Conservation (phyloP, 2,797 vertebrate species). For the Pitangus sulphuratus region DNA sequence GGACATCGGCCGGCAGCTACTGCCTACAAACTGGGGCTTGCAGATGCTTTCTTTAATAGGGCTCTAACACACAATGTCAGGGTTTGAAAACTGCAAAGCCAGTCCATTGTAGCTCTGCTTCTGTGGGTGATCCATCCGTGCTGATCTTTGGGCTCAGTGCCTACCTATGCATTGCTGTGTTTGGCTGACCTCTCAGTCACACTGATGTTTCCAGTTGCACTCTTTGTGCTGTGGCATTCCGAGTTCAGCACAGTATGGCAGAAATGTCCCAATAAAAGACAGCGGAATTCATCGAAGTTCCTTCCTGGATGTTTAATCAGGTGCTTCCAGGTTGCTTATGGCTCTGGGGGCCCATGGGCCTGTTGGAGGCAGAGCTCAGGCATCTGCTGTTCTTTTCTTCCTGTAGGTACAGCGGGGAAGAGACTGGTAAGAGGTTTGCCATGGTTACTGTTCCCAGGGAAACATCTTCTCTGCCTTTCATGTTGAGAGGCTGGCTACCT, state of each 20-base stretch:
- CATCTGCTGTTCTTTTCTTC: slow-evolving; percentile 7
- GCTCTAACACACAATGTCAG: not conserved
- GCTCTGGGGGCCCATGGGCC: not conserved
- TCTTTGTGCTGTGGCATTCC: not conserved
- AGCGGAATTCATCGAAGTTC: not conserved
- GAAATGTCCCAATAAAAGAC: not conserved
- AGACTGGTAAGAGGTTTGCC: slow-evolving; percentile 4
- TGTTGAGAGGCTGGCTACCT: slow-evolving; percentile 11
- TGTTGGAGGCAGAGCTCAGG: not conserved
- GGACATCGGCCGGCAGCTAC: not conserved
- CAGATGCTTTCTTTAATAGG: slow-evolving; percentile 23
- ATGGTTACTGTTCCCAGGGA: slow-evolving; percentile 60
- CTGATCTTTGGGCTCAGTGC: slow-evolving; percentile 34
- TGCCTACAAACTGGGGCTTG: not conserved
- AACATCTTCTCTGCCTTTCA: slow-evolving; percentile 21
- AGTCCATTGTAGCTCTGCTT: slow-evolving; percentile 29
- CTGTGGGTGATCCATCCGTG: not conserved
- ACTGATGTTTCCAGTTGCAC: slow-evolving; percentile 23
- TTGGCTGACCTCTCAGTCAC: slow-evolving; percentile 47
- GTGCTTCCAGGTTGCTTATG: not conserved
- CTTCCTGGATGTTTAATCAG: not conserved
- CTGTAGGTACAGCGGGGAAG: not conserved
- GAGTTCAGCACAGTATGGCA: not conserved
- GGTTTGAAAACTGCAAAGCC: slow-evolving; percentile 41
- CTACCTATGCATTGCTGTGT: slow-evolving; percentile 14